Conservation (phyloP, 1,140 invertebrate genomes). For the Acyrthosiphon pisum region DNA sequence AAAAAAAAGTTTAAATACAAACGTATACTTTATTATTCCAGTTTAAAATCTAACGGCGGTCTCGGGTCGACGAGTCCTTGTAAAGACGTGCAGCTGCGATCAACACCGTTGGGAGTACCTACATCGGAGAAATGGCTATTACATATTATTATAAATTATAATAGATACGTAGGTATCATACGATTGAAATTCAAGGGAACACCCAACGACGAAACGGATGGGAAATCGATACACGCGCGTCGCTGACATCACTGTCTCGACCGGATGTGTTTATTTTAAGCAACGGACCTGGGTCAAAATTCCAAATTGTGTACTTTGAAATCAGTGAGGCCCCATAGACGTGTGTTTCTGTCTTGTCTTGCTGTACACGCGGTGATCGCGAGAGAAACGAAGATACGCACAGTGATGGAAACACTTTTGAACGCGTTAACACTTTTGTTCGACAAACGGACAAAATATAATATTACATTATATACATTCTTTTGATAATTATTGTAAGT, state of each 20-base stretch:
- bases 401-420: background rate
- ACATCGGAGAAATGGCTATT: background rate
- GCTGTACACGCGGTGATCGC: background rate
- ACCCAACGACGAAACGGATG: background rate
- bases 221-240: background rate
- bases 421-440: background rate
- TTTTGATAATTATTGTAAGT: background rate
- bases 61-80: background rate
- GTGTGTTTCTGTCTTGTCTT: background rate
- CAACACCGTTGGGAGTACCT: background rate
- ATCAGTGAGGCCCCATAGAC: background rate
- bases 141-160: background rate
- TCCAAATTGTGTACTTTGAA: conserved; percentile 34
- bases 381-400: background rate
- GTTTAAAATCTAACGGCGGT: background rate
- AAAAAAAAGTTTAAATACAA: background rate
- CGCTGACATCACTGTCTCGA: background rate
- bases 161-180: background rate
- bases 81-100: conserved; percentile 2
- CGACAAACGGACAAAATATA: background rate
- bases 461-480: background rate
- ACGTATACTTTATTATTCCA: background rate
- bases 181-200: background rate
- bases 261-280: background rate
- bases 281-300: conserved; percentile 25